Base-by-base conservation (phyloP, 2,113 vertebrate genomes). In the Lophotis ruficrista region DNA sequence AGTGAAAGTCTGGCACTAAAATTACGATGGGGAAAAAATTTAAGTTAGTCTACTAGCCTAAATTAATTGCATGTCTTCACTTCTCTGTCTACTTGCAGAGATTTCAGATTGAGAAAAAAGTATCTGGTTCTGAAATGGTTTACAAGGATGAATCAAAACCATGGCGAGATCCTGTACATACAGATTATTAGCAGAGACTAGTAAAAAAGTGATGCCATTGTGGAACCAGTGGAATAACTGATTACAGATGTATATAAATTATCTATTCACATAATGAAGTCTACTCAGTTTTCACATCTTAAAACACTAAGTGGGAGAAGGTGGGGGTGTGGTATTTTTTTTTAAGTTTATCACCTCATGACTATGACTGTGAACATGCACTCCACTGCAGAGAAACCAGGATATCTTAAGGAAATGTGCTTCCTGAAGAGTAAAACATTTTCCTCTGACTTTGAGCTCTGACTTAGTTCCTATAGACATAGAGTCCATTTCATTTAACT, bases 401-500 rank as follows among this genome's bases (percentile, higher is more conserved):
- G 7, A 64, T 18, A 33, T 90, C 41, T 57, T 50, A n/a, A 85
- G 53, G 41, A 87, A 33, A 64, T 9, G 12, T 56, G 16, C 38
- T 71, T 78, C 47, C 62, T 78, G 45, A 95, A 81, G 57, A 70
- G 30, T 7, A 77, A 5, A 21, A 43, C 33, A 45, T 61, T 70
- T n/a, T 58, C 50, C 28, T 90, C 60, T 60, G 38, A 88, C 75
- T 89, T 38, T 71, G 48, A 90, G 65, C 66, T 85, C 82, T 91
- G 45, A 72, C n/a, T 80, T 65, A 19, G 58, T 9, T 94, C 53
- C 83, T 82, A 45, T 1, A 66, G 54, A 77, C 35, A 87, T 2
- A 66, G 56, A 91, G 38, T 79, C 84, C 30, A 91, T 78, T 91
- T 89, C 65, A 80, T 22, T 62, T 87, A 51, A 86, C 72, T 94